These are phyloP conservation scores for Chloroclysta siterata DNA, from an alignment of 2,888 invertebrate genomes.

Conservation along the genomic window DNA sequence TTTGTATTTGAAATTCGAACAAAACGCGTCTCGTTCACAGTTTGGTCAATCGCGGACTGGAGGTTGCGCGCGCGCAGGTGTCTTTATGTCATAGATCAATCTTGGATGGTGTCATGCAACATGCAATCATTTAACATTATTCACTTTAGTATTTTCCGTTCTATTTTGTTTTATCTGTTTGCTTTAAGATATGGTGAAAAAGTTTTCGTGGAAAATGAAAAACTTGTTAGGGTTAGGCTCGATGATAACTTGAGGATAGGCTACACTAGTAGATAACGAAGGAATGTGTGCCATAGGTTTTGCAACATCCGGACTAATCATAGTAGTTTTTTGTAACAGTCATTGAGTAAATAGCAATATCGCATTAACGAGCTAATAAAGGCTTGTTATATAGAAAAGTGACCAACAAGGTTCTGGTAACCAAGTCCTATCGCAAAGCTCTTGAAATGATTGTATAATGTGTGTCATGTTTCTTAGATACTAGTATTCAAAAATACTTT, in stretches of 20 bases:
- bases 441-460: too few species aligned
- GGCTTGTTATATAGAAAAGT: background rate
- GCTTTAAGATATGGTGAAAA: constrained; percentile 28
- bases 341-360: constrained; percentile 7
- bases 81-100: constrained; percentile 60
- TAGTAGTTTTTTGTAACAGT: constrained; percentile 15
- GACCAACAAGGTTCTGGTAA: background rate
- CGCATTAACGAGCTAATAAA: background rate
- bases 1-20: constrained; percentile 28
- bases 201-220: constrained; percentile 38
- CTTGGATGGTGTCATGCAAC: constrained; percentile 62
- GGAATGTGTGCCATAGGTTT: constrained; percentile 26
- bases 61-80: constrained; percentile 61
- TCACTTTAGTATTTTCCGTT: constrained; percentile 35
- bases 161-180: constrained; percentile 38
- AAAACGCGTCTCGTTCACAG: constrained; percentile 39
- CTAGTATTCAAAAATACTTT: too few species aligned
- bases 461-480: too few species aligned
- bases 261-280: constrained; percentile 24
- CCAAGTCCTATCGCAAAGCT: background rate
- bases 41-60: constrained; percentile 47
- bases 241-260: constrained; percentile 13
- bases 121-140: constrained; percentile 29
- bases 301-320: constrained; percentile 29
- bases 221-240: constrained; percentile 28